Evolutionary conservation across 2,797 vertebrate species (phyloP).

Genomic region (Anabas testudineus): DNA sequence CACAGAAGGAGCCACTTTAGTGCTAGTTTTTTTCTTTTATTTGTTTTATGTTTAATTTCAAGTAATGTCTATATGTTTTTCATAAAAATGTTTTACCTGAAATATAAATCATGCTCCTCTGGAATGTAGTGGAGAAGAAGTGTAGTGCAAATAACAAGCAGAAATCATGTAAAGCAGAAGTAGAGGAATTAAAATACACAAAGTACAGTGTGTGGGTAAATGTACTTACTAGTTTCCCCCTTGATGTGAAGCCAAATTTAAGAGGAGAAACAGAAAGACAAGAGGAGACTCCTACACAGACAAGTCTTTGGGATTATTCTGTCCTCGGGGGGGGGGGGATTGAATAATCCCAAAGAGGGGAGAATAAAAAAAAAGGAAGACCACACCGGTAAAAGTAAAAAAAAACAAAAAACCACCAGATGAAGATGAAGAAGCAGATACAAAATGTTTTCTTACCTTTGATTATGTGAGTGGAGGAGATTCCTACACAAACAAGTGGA

Average conservation of each 20-base stretch:
- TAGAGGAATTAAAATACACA: too few relatives aligned
- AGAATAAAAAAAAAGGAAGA: too few relatives aligned
- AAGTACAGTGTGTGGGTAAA: neutral
- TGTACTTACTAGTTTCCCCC: neutral
- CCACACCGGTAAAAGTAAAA: neutral
- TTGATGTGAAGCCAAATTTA: too few relatives aligned
- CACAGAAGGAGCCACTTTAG: neutral
- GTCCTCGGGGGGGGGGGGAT: too few relatives aligned
- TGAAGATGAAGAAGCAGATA: neutral
- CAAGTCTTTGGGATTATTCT: too few relatives aligned
- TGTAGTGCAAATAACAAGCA: neutral
- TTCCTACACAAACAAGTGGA: constrained; percentile 79
- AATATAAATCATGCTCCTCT: too few relatives aligned
- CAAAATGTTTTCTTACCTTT: constrained; percentile 69
- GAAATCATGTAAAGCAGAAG: neutral
- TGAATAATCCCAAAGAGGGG: neutral
- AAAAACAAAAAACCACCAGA: too few relatives aligned
- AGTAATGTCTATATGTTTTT: too few relatives aligned
- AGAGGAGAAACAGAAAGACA: neutral
- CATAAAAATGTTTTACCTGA: neutral
- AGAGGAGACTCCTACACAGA: too few relatives aligned
- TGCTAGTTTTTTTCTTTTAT: neutral
- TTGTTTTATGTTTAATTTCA: neutral
- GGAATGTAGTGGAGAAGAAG: neutral
- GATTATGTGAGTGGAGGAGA: constrained; percentile 68